These are phyloP conservation scores for Drosophila rubida DNA, from an alignment of 2,888 invertebrate genomes.

Conservation along the genomic window DNA sequence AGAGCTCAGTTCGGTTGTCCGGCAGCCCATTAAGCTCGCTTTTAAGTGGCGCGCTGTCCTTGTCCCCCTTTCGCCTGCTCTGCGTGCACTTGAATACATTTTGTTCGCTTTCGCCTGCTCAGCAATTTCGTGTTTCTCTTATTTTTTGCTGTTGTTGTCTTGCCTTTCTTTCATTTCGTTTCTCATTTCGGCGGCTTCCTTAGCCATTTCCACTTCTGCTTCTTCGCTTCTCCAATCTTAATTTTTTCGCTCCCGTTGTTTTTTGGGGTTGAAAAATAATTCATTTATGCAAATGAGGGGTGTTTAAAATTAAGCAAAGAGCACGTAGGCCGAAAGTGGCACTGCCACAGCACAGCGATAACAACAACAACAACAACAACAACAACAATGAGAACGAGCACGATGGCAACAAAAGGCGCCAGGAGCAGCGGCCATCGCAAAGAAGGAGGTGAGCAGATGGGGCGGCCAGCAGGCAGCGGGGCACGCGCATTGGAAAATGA, in stretches of 20 bases:
- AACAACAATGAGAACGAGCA: no score
- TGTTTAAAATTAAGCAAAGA: conserved; percentile 81
- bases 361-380: conserved; percentile 16
- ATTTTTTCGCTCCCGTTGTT: conserved; percentile 62
- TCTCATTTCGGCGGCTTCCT: conserved; percentile 55
- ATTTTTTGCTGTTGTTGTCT: conserved; percentile 20
- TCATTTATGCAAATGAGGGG: conserved; percentile 83
- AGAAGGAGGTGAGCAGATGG: conserved; percentile 69
- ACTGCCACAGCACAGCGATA: conserved; percentile 36
- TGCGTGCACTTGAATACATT: conserved; percentile 69
- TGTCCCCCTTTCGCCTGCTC: conserved; percentile 19
- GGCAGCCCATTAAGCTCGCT: conserved; percentile 69
- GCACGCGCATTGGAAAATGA: conserved; percentile 72
- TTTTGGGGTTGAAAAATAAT: conserved; percentile 82
- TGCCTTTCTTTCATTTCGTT: conserved; percentile 58
- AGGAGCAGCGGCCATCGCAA: conserved; percentile 60
- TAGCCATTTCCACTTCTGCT: conserved; percentile 44
- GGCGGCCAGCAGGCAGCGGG: conserved; percentile 19
- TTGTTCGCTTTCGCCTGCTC: conserved; percentile 56
- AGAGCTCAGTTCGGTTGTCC: conserved; percentile 6
- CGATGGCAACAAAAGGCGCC: conserved; percentile 28
- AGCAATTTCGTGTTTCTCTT: conserved; percentile 59
- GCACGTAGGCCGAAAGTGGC: conserved; percentile 78
- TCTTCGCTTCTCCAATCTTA: conserved; percentile 72
- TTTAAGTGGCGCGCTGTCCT: conserved; percentile 72